Conservation (phyloP, 2,113 vertebrate species). For the Syngnathoides biaculeatus region DNA sequence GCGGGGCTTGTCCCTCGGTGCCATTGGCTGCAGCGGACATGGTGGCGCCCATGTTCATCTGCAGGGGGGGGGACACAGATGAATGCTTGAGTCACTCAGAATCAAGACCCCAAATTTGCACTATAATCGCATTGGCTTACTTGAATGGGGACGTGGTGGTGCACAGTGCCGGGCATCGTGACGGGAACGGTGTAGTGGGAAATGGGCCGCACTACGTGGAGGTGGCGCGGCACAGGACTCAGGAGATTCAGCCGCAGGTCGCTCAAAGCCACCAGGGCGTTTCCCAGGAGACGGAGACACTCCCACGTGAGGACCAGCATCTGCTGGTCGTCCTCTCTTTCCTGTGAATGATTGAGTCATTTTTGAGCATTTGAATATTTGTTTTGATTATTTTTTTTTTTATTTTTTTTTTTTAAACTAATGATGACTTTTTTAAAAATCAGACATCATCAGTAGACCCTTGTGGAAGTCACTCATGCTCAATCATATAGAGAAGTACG, state of each 20-base stretch:
- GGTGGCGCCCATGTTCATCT: slow-evolving; percentile 89
- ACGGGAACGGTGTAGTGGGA: slow-evolving; percentile 85
- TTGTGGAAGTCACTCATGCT: no score
- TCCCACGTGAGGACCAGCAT: slow-evolving; percentile 82
- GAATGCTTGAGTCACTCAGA: background rate
- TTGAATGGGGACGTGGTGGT: slow-evolving; percentile 84
- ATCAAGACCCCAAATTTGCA: no score
- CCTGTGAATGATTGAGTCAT: slow-evolving; percentile 72
- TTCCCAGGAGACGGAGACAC: slow-evolving; percentile 84
- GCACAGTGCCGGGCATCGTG: slow-evolving; percentile 76
- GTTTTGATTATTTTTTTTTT: no score
- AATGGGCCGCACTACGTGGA: slow-evolving; percentile 86
- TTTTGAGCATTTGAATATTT: no score
- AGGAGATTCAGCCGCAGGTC: slow-evolving; percentile 86
- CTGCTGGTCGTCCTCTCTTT: slow-evolving; percentile 84
- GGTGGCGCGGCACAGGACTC: slow-evolving; percentile 79
- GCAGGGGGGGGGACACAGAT: background rate
- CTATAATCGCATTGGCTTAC: slow-evolving; percentile 29
- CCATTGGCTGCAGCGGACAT: slow-evolving; percentile 78
- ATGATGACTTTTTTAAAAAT: background rate
- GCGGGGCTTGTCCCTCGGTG: slow-evolving; percentile 66
- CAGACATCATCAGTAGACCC: background rate
- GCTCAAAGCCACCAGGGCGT: slow-evolving; percentile 84
- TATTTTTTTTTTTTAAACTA: no score
- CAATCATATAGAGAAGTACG: no score